Evolutionary conservation across 1,140 invertebrate species (phyloP).

Genomic region (Drosophila nigrodunni): DNA sequence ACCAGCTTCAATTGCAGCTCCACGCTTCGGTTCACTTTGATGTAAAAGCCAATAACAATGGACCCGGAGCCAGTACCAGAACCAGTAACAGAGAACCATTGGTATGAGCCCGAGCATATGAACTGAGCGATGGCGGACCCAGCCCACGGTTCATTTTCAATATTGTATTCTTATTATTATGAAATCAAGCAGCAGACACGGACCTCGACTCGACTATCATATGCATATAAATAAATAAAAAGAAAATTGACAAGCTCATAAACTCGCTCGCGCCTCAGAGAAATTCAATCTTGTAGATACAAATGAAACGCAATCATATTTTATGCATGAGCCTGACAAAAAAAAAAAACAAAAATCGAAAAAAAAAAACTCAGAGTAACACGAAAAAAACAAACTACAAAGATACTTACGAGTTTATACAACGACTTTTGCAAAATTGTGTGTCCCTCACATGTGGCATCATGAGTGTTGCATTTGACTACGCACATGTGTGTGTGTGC

Average conservation of each 20-base stretch:
- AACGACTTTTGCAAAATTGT: constrained; percentile 46
- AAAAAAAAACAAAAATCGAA: constrained; percentile 20
- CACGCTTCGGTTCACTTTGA: constrained; percentile 71
- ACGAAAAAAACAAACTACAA: constrained; percentile 24
- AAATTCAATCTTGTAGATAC: constrained; percentile 81
- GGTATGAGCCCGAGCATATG: neutral
- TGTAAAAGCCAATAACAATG: constrained; percentile 50
- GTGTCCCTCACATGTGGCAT: constrained; percentile 41
- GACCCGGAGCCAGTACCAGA: neutral
- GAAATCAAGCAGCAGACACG: constrained; percentile 55
- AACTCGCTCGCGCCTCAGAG: constrained; percentile 78
- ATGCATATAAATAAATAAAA: constrained; percentile 82
- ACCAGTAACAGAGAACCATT: neutral
- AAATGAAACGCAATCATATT: constrained; percentile 83
- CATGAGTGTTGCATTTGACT: neutral
- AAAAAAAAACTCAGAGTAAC: constrained; percentile 1
- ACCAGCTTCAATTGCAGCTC: constrained; percentile 49
- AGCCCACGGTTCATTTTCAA: constrained; percentile 59
- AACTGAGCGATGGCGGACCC: constrained; percentile 28
- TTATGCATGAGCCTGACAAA: constrained; percentile 72
- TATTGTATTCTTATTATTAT: constrained; percentile 66
- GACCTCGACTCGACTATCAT: constrained; percentile 49
- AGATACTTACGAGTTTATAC: constrained; percentile 46
- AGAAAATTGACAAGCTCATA: constrained; percentile 80
- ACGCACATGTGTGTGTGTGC: neutral